phyloP scores from a whole-genome alignment of 1,140 invertebrate species.

The Brachionus angularis region DNA sequence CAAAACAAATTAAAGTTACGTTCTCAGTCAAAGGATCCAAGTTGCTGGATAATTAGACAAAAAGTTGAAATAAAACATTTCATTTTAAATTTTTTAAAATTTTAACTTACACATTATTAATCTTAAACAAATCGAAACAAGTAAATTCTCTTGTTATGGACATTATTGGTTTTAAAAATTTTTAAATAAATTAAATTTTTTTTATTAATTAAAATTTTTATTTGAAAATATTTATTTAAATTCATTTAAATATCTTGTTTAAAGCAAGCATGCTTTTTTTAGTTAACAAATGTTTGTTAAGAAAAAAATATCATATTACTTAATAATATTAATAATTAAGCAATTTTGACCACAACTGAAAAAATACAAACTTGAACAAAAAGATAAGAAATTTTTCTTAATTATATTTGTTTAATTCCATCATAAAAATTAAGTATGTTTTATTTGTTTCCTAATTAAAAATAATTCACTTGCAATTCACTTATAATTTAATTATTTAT shows the following conservation, averaged over 20 bases:
- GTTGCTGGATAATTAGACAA: slow-evolving; percentile 68
- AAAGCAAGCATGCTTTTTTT: no score
- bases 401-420: no score
- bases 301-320: neutral
- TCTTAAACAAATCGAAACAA: slow-evolving; percentile 76
- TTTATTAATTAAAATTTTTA: no score
- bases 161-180: neutral
- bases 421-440: no score
- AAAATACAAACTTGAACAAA: no score
- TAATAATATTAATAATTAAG: no score
- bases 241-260: no score
- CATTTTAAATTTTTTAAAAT: slow-evolving; percentile 29
- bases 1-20: slow-evolving; percentile 62
- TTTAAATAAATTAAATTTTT: no score
- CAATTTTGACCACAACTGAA: no score
- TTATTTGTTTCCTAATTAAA: no score
- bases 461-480: slow-evolving; percentile 10
- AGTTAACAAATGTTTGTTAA: neutral
- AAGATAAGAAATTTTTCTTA: no score
- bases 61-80: slow-evolving; percentile 25
- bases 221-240: no score
- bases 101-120: slow-evolving; percentile 90
- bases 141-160: slow-evolving; percentile 43
- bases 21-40: slow-evolving; percentile 94
- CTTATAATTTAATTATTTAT: slow-evolving; percentile 7